phyloP scores from a whole-genome alignment of 2,113 vertebrate genomes.

The Smithornis capensis region DNA sequence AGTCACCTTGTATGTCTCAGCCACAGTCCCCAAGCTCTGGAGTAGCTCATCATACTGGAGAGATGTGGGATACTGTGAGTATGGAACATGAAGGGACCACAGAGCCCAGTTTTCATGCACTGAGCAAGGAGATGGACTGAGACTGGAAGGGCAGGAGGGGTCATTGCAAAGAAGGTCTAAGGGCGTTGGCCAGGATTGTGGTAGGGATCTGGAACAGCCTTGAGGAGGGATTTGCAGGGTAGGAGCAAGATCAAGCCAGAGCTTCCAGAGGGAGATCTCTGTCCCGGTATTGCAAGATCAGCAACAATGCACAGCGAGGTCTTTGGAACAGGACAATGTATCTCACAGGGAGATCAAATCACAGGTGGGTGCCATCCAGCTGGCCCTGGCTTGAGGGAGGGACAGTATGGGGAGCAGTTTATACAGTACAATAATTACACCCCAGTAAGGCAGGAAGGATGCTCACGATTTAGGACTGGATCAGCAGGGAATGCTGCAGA shows the following conservation, averaged over 20 bases:
- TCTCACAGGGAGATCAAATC: background rate
- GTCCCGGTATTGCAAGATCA: background rate
- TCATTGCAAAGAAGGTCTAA: background rate
- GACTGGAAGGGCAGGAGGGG: background rate
- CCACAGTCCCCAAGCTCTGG: background rate
- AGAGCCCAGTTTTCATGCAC: background rate
- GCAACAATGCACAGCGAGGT: background rate
- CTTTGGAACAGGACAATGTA: accelerated
- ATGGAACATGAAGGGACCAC: background rate
- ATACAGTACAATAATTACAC: background rate
- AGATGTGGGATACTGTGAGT: background rate
- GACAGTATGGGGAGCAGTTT: background rate
- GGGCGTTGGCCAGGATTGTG: background rate
- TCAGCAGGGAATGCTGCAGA: background rate
- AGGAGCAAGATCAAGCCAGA: background rate
- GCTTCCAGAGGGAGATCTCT: background rate
- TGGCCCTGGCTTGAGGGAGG: background rate
- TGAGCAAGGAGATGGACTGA: background rate
- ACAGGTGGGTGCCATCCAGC: background rate
- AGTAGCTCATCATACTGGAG: accelerated
- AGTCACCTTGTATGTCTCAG: background rate
- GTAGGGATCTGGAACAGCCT: background rate
- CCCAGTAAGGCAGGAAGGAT: background rate
- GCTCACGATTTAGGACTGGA: background rate
- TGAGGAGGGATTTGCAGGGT: background rate